A percentile compares a stretch with the other conserved stretches of the same genome.
phyloP scores from a whole-genome alignment of 1,140 invertebrate genomes.

The Drosophila kikkawai region DNA sequence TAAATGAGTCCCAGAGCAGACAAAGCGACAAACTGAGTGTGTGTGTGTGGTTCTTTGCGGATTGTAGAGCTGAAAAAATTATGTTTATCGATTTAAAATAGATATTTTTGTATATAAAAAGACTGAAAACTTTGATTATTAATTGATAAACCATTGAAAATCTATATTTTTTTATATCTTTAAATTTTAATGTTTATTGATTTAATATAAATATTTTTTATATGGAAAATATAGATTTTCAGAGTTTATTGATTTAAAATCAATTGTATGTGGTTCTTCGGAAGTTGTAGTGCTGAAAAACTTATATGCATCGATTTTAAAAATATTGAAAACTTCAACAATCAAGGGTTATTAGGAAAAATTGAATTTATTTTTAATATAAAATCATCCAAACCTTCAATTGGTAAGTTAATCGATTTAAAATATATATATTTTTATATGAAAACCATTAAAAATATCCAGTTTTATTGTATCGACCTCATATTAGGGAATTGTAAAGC shows the following conservation, averaged over 20 bases:
- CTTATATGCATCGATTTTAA: no score
- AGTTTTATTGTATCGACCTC: background rate
- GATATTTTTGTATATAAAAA: background rate
- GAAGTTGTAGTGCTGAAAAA: no score
- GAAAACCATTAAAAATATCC: no score
- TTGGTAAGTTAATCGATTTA: background rate
- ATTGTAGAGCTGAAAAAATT: background rate
- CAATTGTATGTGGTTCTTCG: no score
- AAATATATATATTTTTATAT: background rate
- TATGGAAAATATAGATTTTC: no score
- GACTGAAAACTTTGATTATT: no score
- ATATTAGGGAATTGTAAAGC: background rate
- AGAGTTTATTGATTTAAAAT: no score
- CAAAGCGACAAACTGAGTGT: background rate
- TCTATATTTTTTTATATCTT: no score
- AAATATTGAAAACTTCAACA: no score
- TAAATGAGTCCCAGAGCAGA: constrained; percentile 8
- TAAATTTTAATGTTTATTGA: no score
- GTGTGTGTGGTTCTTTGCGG: background rate
- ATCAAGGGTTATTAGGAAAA: background rate
- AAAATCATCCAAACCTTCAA: background rate
- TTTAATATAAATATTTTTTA: no score
- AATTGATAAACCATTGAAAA: no score
- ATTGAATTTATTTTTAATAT: background rate
- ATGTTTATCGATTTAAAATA: background rate